Conservation (phyloP, 2,888 invertebrate species). For the Drosophila setosimentum region DNA sequence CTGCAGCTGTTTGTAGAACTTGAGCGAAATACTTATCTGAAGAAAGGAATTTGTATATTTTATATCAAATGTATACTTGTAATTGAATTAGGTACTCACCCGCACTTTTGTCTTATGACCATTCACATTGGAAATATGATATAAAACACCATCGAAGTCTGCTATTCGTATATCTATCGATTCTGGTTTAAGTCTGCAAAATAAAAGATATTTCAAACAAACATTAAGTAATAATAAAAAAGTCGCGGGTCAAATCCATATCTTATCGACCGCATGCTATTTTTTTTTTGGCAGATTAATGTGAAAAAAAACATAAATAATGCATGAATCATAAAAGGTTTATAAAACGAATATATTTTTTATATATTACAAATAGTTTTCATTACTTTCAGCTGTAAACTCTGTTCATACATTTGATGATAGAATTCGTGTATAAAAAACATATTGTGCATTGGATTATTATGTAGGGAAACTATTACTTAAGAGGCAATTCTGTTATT, state of each 20-base stretch:
- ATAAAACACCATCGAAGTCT: slow-evolving; percentile 99
- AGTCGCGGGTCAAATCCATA: slow-evolving; percentile 11
- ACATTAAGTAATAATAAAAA: slow-evolving; percentile 16
- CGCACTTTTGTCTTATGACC: slow-evolving; percentile 98
- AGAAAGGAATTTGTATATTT: slow-evolving; percentile 17
- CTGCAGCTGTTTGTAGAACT: slow-evolving; percentile 99
- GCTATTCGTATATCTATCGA: slow-evolving; percentile 97
- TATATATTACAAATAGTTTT: neutral
- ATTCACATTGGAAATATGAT: slow-evolving; percentile 98
- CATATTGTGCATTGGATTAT: neutral
- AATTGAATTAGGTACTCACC: slow-evolving; percentile 87
- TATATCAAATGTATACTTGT: neutral
- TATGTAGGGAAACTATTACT: neutral
- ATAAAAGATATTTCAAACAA: slow-evolving; percentile 3
- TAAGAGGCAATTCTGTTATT: slow-evolving; percentile 40
- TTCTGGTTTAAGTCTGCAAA: slow-evolving; percentile 91
- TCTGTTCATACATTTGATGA: neutral
- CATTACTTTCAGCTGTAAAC: neutral
- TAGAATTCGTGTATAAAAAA: neutral
- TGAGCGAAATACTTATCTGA: slow-evolving; percentile 98
- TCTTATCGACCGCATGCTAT: slow-evolving; percentile 50
- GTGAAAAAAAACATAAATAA: slow-evolving; percentile 7
- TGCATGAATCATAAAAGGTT: slow-evolving; percentile 4
- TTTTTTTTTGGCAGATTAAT: slow-evolving; percentile 20
- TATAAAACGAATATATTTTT: neutral